Base-by-base conservation (phyloP, 2,888 invertebrate species). In the Fissipunctia ypsillon region DNA sequence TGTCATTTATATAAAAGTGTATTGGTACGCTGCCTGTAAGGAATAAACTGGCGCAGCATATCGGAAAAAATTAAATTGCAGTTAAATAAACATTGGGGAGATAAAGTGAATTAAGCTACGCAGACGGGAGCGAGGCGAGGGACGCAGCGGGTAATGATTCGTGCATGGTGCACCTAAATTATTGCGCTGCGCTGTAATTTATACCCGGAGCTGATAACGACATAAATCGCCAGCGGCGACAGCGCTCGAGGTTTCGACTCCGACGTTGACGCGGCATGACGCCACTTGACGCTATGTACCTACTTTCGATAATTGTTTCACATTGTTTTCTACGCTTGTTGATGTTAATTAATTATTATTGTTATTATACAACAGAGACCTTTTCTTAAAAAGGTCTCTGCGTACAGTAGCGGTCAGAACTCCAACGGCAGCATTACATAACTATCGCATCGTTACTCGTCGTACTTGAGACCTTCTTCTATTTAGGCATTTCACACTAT, bases 151-250 rank as follows among this genome's bases (percentile, higher is more conserved):
- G 96, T 94, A 96, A 96, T 95, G 95, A 96, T 95, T 95, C 96
- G 95, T 95, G 95, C 94, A 94, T 93, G 92, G 95, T 93, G 93
- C 93, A 93, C 94, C 95, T 95, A 95, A 96, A 95, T 96, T 96
- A 96, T 95, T 94, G 94, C 94, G 88, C 92, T 91, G 91, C 91
- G 90, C 85, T 92, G 94, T 95, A 95, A 96, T 96, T 96, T 96
- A 96, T 95, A 94, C 92, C 90, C 93, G 87, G 87, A 93, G 84
- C 93, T 95, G 95, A 95, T 96, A 96, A 96, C 93, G 94, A 91
- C 95, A 95, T 95, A 96, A 96, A 96, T 96, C 91, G 92, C 90
- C 90, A 83, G 86, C 88, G 94, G 92, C 91, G 95, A 95, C 95
- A 94, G 93, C 90, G 91, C 92, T 81, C 77, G 87, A 90, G 90